These are phyloP conservation scores for Hormaphis cornu DNA, from an alignment of 1,140 invertebrate species.

Conservation along the genomic window DNA sequence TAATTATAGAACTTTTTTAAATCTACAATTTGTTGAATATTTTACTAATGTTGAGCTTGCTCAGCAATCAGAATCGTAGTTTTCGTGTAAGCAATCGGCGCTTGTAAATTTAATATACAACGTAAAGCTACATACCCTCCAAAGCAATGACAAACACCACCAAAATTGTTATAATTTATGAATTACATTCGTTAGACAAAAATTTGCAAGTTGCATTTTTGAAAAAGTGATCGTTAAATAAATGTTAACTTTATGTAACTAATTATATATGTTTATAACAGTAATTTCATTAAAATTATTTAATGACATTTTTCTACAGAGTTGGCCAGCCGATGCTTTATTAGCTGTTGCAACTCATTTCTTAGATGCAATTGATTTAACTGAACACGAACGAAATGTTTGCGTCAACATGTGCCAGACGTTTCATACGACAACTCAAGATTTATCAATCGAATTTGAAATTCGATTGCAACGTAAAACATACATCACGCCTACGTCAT, in stretches of 20 bases:
- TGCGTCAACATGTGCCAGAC: slow-evolving; percentile 81
- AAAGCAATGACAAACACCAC: too few species aligned
- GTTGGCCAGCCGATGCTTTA: slow-evolving; percentile 89
- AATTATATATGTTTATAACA: neutral
- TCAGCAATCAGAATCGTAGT: too few species aligned
- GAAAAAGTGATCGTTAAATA: too few species aligned
- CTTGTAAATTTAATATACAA: too few species aligned
- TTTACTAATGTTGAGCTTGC: too few species aligned
- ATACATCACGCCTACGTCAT: slow-evolving; percentile 91
- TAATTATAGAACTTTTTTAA: too few species aligned
- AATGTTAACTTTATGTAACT: neutral
- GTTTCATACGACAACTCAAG: slow-evolving; percentile 78
- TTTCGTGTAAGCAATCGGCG: too few species aligned
- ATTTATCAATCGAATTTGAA: slow-evolving; percentile 64
- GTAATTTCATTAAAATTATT: neutral
- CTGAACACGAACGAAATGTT: slow-evolving; percentile 56
- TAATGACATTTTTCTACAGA: slow-evolving; percentile 42
- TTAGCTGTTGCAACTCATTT: slow-evolving; percentile 82
- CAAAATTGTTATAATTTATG: too few species aligned
- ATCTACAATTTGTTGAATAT: too few species aligned
- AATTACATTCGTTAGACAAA: too few species aligned
- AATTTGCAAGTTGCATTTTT: too few species aligned
- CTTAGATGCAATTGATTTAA: slow-evolving; percentile 73
- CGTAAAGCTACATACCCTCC: too few species aligned
- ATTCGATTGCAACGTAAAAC: slow-evolving; percentile 61